Evolutionary conservation across 2,113 vertebrate genomes (phyloP), one percentile per base, ranked within the genome.

Genomic region (Hippocampus comes): DNA sequence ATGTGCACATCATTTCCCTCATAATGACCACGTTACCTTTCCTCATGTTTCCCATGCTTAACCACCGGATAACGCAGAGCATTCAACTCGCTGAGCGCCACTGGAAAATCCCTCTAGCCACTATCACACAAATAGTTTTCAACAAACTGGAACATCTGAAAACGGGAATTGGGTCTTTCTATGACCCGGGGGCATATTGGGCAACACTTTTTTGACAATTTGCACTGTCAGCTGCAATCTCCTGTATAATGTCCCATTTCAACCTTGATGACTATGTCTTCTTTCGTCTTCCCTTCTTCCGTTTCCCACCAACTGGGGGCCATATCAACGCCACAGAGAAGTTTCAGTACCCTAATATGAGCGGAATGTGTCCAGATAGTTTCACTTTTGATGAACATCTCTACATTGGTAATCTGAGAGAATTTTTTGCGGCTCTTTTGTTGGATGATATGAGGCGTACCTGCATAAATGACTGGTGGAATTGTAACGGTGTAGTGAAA

Each of bases 1-100:
- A 81, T 71, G 81, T 78, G 70, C 75, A 75, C 81, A 82, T 84
- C 73, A 77, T 76, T 87, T 80, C 59, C 78, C 72, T 77, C 73
- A 75, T 81, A 82, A 84, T 72, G 72, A 79, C 77, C 73, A 69
- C 15, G 60, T 80, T 82, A 78, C 75, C 78, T 84, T 74, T 76
- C 67, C 73, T 82, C 55, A n/a, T 78, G 70, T 79, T 82, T 57
- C 78, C 67, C 49, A 74, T 77, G 75, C 68, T 65, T 71, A 56
- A 75, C 70, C 67, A 74, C 64, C 61, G 77, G 70, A 63, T 71
- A 70, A 75, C 71, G 71, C 72, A 75, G 75, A 76, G 71, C 49
- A 76, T 71, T 75, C 70, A 86, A 69, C 68, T 83, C 74, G 79
- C 72, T 43, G 55, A 65, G 63, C 38, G 10, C 21, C n/a, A 23